These are phyloP conservation scores for Amiota minor DNA, from an alignment of 2,888 invertebrate genomes.

Conservation along the genomic window DNA sequence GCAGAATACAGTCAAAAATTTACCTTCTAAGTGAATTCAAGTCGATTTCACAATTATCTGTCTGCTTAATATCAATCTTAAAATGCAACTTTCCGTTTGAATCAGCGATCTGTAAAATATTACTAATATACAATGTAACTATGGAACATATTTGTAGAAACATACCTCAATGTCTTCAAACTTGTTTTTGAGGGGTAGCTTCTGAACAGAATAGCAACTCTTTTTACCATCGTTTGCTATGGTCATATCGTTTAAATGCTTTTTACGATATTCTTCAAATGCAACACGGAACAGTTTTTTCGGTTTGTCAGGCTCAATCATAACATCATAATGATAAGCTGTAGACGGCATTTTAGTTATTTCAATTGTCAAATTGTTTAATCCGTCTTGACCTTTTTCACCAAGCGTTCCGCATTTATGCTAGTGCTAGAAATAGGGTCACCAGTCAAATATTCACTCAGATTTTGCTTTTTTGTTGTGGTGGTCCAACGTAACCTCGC, in stretches of 20 bases:
- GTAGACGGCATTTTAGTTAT: slow-evolving; percentile 73
- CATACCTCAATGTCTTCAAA: slow-evolving; percentile 58
- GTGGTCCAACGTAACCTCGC: not conserved
- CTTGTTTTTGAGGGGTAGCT: slow-evolving; percentile 40
- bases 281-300: slow-evolving; percentile 77
- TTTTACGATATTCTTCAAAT: slow-evolving; percentile 71
- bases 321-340: slow-evolving; percentile 88
- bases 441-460: slow-evolving; percentile 21
- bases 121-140: not conserved
- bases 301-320: slow-evolving; percentile 80
- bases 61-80: slow-evolving; percentile 62
- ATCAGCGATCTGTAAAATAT: slow-evolving; percentile 56
- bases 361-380: slow-evolving; percentile 79
- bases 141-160: no score
- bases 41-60: slow-evolving; percentile 58
- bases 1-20: slow-evolving; percentile 26
- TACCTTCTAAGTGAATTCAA: slow-evolving; percentile 64
- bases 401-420: slow-evolving; percentile 71
- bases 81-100: slow-evolving; percentile 49
- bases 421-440: slow-evolving; percentile 14
- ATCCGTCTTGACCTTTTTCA: slow-evolving; percentile 74
- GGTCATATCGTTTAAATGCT: slow-evolving; percentile 71
- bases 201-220: slow-evolving; percentile 76
- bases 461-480: slow-evolving; percentile 19
- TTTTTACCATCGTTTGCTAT: slow-evolving; percentile 85